A percentile compares a stretch with the other conserved stretches of the same genome.
Evolutionary conservation across 2,888 invertebrate genomes (phyloP).

Genomic region (Pantelozetes paolii): DNA sequence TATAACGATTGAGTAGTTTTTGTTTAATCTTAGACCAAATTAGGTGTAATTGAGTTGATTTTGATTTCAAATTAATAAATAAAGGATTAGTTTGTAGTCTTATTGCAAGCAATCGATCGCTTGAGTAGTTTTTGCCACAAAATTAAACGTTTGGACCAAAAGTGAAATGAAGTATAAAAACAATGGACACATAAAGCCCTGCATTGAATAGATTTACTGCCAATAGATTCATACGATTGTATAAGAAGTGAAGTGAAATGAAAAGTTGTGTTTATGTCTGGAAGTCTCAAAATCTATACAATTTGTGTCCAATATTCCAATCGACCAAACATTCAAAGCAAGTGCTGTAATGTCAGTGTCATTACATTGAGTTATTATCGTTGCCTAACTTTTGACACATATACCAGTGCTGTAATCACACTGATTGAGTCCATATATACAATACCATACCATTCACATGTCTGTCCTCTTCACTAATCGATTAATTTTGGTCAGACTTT

Average conservation of each 20-base stretch:
- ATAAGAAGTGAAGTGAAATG: background rate
- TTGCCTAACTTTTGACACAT: constrained; percentile 25
- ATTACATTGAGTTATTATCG: constrained; percentile 34
- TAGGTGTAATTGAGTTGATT: no score
- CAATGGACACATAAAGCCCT: background rate
- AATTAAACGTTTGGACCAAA: background rate
- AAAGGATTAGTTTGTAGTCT: no score
- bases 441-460: background rate
- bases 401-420: constrained; percentile 13
- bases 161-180: constrained; percentile 22
- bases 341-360: constrained; percentile 3
- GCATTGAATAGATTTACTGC: background rate
- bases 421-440: background rate
- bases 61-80: no score
- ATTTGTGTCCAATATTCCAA: constrained; percentile 8
- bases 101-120: no score
- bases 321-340: background rate
- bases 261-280: background rate
- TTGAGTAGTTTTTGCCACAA: background rate
- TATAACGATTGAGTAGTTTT: no score
- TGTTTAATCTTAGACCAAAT: no score
- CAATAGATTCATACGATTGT: background rate
- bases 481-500: constrained; percentile 16
- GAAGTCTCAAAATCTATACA: background rate
- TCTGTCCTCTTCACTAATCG: background rate